Percentiles rank a stretch among this genome's conserved stretches.
Conservation (phyloP, 1,140 invertebrate species). For the Colletes latitarsis region DNA sequence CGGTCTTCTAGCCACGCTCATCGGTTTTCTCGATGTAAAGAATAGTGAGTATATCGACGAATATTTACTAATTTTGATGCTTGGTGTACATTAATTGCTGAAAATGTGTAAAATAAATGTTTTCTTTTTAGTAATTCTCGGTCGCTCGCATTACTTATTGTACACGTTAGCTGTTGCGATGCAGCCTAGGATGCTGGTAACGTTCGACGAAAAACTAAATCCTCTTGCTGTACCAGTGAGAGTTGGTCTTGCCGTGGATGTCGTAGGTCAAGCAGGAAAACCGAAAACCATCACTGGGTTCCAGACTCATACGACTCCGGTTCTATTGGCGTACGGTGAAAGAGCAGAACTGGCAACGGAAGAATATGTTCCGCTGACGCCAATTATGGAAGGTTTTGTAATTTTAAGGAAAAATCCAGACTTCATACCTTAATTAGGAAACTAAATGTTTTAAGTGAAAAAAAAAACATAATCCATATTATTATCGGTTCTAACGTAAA, state of each 20-base stretch:
- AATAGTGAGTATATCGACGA: conserved; percentile 87
- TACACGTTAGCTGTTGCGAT: conserved; percentile 98
- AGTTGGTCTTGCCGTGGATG: conserved; percentile 99
- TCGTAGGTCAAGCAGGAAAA: conserved; percentile 99
- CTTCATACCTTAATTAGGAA: conserved; percentile 76
- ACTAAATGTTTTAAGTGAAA: conserved; percentile 4
- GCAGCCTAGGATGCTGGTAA: conserved; percentile 99
- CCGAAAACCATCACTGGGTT: conserved; percentile 99
- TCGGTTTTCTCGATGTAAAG: conserved; percentile 98
- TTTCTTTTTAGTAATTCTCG: conserved; percentile 91
- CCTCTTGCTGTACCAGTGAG: conserved; percentile 97
- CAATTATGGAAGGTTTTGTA: conserved; percentile 99
- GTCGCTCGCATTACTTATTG: conserved; percentile 97
- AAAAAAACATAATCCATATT: conserved; percentile 38
- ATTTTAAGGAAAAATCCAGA: conserved; percentile 97
- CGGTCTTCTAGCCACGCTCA: conserved; percentile 94
- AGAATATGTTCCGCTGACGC: conserved; percentile 97
- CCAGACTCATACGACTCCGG: conserved; percentile 99
- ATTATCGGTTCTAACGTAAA: conserved; percentile 40
- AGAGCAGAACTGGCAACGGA: conserved; percentile 99
- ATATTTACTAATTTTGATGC: no score
- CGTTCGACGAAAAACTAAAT: conserved; percentile 98
- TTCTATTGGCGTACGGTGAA: conserved; percentile 97
- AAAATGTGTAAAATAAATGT: neutral
- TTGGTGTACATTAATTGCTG: neutral